Evolutionary conservation across 2,888 invertebrate species (phyloP).

Genomic region (Steromphala cineraria): DNA sequence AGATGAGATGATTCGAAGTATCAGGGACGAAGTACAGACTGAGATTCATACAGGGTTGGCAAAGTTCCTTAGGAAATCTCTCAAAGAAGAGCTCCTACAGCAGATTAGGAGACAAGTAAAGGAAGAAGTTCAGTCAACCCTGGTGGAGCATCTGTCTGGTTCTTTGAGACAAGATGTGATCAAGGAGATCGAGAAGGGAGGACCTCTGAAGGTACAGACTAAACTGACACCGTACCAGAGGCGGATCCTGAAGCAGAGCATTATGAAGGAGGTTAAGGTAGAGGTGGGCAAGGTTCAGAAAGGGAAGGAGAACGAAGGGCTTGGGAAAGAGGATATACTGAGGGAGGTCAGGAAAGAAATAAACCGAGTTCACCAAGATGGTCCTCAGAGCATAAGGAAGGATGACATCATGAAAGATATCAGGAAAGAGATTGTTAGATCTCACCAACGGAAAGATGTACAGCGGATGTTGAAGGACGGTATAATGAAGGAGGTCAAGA

Average conservation of each 20-base stretch:
- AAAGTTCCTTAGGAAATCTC: not conserved
- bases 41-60: not conserved
- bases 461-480: not conserved
- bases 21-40: not conserved
- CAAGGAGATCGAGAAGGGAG: not conserved
- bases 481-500: not conserved
- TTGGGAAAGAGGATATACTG: not conserved
- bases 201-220: not conserved
- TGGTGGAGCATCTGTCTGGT: not conserved
- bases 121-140: not conserved
- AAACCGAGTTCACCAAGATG: not conserved
- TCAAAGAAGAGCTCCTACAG: not conserved
- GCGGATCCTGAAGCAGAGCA: not conserved
- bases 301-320: not conserved
- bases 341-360: not conserved
- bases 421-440: not conserved
- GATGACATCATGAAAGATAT: not conserved
- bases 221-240: not conserved
- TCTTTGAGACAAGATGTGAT: not conserved
- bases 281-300: not conserved
- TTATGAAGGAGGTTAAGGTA: not conserved
- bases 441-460: not conserved
- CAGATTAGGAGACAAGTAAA: not conserved
- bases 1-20: not conserved
- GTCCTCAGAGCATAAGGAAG: not conserved